phyloP scores from a whole-genome alignment of 2,888 invertebrate species.

The Morpho helenor region DNA sequence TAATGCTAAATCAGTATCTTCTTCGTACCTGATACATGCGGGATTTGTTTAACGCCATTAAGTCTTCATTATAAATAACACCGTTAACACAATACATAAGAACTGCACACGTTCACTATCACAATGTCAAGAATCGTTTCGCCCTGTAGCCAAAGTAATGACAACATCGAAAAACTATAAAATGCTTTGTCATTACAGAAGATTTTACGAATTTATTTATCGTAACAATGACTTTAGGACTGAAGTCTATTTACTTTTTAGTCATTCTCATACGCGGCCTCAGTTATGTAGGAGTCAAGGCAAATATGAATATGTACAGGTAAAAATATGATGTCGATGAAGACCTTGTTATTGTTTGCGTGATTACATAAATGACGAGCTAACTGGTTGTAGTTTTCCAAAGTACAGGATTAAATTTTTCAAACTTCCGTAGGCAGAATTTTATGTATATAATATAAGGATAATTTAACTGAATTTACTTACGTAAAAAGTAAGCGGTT shows the following conservation, averaged over 20 bases:
- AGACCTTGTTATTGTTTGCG: conserved; percentile 57
- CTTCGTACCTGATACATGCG: too few relatives aligned
- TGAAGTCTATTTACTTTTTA: conserved; percentile 50
- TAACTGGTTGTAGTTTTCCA: conserved; percentile 3
- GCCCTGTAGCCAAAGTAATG: too few relatives aligned
- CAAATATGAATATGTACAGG: conserved; percentile 45
- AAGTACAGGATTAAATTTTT: not conserved
- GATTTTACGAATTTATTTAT: conserved; percentile 4
- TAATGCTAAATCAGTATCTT: too few relatives aligned
- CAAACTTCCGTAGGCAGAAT: not conserved
- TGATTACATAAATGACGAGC: conserved; percentile 61
- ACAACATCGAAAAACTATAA: too few relatives aligned
- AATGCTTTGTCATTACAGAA: too few relatives aligned
- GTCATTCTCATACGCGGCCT: conserved; percentile 42
- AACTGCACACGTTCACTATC: too few relatives aligned
- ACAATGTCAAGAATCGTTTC: too few relatives aligned
- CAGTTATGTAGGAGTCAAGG: conserved; percentile 62
- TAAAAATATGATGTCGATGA: conserved; percentile 45
- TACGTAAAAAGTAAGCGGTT: too few relatives aligned
- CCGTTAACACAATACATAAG: too few relatives aligned
- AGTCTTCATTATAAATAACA: too few relatives aligned
- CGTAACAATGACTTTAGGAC: conserved; percentile 11
- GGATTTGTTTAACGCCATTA: not conserved
- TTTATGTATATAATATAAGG: too few relatives aligned
- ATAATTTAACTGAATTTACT: too few relatives aligned